These are phyloP conservation scores for Megaceryle torquata DNA, from an alignment of 2,113 vertebrate species.

Conservation along the genomic window DNA sequence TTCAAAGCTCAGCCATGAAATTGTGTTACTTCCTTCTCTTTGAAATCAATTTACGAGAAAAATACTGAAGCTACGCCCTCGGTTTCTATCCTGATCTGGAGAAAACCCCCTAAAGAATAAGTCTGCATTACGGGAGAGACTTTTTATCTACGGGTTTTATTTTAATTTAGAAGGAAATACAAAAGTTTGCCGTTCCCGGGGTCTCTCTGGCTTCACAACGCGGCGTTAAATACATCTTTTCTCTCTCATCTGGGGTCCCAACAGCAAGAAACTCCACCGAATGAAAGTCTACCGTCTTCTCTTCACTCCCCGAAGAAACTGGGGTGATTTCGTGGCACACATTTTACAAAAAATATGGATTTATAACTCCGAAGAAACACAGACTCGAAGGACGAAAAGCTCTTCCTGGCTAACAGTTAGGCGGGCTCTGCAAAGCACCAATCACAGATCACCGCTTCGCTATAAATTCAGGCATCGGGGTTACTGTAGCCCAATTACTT, in stretches of 20 bases:
- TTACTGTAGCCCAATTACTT: conserved; percentile 50
- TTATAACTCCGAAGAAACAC: conserved; percentile 79
- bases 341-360: conserved; percentile 61
- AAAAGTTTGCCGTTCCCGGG: conserved; percentile 62
- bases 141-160: conserved; percentile 2
- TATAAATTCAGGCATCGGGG: conserved; percentile 78
- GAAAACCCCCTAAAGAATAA: conserved; percentile 50
- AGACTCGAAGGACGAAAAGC: conserved; percentile 62
- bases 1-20: conserved; percentile 58
- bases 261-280: background rate
- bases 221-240: conserved; percentile 38
- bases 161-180: conserved; percentile 66
- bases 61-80: background rate
- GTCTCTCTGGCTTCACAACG: conserved; percentile 24
- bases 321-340: background rate
- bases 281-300: background rate
- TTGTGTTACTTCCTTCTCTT: conserved; percentile 69
- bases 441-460: conserved; percentile 74
- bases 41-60: conserved; percentile 40
- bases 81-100: background rate
- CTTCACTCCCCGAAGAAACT: background rate
- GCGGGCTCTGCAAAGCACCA: conserved; percentile 74
- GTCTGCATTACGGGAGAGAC: background rate
- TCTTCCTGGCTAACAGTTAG: conserved; percentile 63
- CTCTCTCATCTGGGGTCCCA: background rate